Base-by-base conservation (phyloP, 2,888 invertebrate genomes). In the Lithophane ornitopus region DNA sequence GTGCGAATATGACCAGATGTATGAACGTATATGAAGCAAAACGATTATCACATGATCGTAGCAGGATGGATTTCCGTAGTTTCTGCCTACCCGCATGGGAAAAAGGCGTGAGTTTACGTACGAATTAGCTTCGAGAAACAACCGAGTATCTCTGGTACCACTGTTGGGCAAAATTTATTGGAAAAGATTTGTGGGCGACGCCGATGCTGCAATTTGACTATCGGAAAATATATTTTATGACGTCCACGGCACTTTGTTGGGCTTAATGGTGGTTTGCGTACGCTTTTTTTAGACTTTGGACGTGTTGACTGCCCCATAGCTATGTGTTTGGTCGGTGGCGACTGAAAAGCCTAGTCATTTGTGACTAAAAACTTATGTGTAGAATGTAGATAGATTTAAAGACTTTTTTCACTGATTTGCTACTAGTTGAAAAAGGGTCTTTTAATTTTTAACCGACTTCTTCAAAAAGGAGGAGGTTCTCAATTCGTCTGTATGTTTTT, bases 201-300 rank as follows among this genome's bases (percentile, higher is more conserved):
- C 93, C 94, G 93, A 94, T 93, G 93, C 94, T 92, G 95, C 95
- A 95, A 95, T 95, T 95, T 95, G 94, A 93, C 94, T 95, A 95
- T 95, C 94, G 94, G 93, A 92, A 95, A 95, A 95, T 94, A 95
- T 94, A 95, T 95, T 95, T 95, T 95, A 95, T 94, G 94, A 94
- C 93, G 91, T 93, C 92, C 91, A 90, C 86, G 89, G 93, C 91
- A 93, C 92, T 95, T 93, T 93, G 93, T 93, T 91, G 91, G 89
- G 89, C 90, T 94, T 94, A 94, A 94, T 92, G 90, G 92, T 81
- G 90, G 90, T 90, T 91, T 90, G 89, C 81, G 86, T 85, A 80
- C 81, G 85, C 86, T 92, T 92, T 92, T 90, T 88, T 85, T 84
- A 74, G 81, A 79, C 75, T 86, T 86, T 70, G 70, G 74, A 84